Conservation (phyloP, 2,888 invertebrate species). For the Gibbula magus region DNA sequence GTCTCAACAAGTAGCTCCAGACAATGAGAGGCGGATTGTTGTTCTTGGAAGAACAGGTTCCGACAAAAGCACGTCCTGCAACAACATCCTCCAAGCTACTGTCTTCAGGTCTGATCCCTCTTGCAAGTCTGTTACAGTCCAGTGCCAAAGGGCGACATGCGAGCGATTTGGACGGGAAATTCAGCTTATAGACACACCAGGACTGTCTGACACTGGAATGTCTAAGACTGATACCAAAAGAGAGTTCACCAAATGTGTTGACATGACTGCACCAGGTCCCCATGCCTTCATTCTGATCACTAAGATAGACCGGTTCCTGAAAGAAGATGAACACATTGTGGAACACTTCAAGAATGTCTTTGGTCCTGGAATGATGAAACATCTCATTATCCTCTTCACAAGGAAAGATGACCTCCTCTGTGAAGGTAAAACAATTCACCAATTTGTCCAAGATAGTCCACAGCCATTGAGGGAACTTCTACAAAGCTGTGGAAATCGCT, state of each 20-base stretch:
- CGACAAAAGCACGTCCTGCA: constrained; percentile 38
- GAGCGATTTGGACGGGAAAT: constrained; percentile 10
- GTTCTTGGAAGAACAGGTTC: constrained; percentile 36
- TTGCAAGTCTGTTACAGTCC: constrained; percentile 28
- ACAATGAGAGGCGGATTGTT: constrained; percentile 33
- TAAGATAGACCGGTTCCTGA: constrained; percentile 30
- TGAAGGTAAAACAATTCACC: constrained; percentile 23
- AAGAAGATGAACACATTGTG: constrained; percentile 37
- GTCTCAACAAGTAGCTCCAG: too few relatives aligned
- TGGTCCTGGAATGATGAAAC: constrained; percentile 21
- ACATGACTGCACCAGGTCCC: constrained; percentile 33
- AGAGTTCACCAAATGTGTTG: constrained; percentile 34
- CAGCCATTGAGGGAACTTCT: constrained; percentile 11
- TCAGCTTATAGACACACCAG: constrained; percentile 37
- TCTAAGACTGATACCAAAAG: constrained; percentile 17
- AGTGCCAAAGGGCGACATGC: constrained; percentile 25
- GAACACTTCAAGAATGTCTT: constrained; percentile 27
- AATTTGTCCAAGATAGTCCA: constrained; percentile 26
- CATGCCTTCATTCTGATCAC: constrained; percentile 37
- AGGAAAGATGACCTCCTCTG: constrained; percentile 31
- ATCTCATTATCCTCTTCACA: constrained; percentile 34
- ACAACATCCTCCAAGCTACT: constrained; percentile 23
- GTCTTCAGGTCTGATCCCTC: constrained; percentile 24
- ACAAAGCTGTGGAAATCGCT: constrained; percentile 18
- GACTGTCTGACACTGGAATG: constrained; percentile 34